Evolutionary conservation across 2,113 vertebrate species (phyloP), one percentile per base, ranked within the genome.

Genomic region (Lichenostomus cassidix): DNA sequence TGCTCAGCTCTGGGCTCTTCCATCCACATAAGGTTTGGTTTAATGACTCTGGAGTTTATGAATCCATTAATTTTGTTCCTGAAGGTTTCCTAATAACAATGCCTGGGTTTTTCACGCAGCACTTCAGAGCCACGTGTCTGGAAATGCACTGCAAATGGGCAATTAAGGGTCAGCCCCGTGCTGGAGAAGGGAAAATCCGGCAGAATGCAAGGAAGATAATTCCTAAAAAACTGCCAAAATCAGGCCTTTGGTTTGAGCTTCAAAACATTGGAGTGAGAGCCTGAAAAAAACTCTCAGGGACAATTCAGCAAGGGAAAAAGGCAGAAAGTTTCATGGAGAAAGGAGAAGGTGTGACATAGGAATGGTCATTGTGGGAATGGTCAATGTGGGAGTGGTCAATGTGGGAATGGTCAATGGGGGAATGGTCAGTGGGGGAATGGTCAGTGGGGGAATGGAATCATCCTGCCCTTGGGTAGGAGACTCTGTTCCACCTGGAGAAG

Each of bases 1-100:
- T 79, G 82, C 82, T 96, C 79, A 68, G 65, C 71, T 79, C 84
- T 86, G 82, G 83, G 94, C 94, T 89, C 84, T 92, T 96, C 89
- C 84, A 90, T 70, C 59, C 87, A 95, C 90, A 89, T 71, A 71
- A 87, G 62, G 49, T 85, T 95, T 95, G 83, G 70, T 94, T 95
- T 92, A 88, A 70, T 47, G 91, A 49, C 73, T 5, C 3, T 58
- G 69, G 42, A 76, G 74, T 82, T 94, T 63, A 77, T 42, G 80
- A 89, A 95, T 88, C 71, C 88, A 74, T 92, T 87, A 77, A 81
- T 90, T 85, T 92, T 52, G 62, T 33, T 86, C 93, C 89, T 89
- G 89, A 87, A 92, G 74, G 89, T 67, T 89, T 78, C n/a, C 9
- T 87, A 91, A 53, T 42, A 90, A 78, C 87, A 67, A 52, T 87